These are phyloP conservation scores for Polyommatus iphigenia DNA, from an alignment of 2,888 invertebrate species.

Conservation along the genomic window DNA sequence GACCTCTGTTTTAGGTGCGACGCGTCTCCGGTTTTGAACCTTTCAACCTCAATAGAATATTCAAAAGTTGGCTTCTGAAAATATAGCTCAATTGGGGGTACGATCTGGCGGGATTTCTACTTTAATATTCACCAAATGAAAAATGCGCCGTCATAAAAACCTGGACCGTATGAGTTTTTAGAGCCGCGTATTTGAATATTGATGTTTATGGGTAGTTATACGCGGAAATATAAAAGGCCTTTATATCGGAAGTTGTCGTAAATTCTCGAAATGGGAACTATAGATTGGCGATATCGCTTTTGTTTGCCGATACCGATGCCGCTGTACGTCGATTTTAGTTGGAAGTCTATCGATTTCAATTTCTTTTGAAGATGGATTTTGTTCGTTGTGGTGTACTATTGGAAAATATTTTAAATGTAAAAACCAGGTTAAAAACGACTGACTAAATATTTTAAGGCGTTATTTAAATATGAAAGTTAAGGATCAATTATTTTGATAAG, in stretches of 20 bases:
- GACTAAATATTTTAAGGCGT: background rate
- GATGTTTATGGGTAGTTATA: conserved; percentile 63
- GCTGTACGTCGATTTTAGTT: conserved; percentile 23
- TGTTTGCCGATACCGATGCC: conserved; percentile 27
- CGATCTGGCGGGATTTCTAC: conserved; percentile 64
- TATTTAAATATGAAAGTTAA: too few relatives aligned
- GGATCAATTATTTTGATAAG: background rate
- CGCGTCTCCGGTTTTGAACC: conserved; percentile 44
- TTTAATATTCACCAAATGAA: conserved; percentile 75
- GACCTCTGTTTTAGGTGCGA: conserved; percentile 17
- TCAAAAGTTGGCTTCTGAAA: conserved; percentile 68
- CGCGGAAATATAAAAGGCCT: conserved; percentile 48
- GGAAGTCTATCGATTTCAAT: conserved; percentile 14
- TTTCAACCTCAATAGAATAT: conserved; percentile 72
- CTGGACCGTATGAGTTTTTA: conserved; percentile 70
- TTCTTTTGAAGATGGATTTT: conserved; percentile 19
- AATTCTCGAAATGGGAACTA: conserved; percentile 50
- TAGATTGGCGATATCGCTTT: conserved; percentile 32
- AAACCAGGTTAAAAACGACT: background rate
- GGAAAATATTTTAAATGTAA: background rate
- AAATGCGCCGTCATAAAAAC: conserved; percentile 72
- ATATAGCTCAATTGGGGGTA: conserved; percentile 69
- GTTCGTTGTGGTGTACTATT: background rate
- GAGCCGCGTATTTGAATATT: conserved; percentile 70
- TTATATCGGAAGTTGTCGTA: conserved; percentile 45